Percentiles rank a stretch among this genome's conserved stretches.
These are phyloP conservation scores for Saguinus midas DNA, from an alignment of 2,113 vertebrate species.

Conservation along the genomic window DNA sequence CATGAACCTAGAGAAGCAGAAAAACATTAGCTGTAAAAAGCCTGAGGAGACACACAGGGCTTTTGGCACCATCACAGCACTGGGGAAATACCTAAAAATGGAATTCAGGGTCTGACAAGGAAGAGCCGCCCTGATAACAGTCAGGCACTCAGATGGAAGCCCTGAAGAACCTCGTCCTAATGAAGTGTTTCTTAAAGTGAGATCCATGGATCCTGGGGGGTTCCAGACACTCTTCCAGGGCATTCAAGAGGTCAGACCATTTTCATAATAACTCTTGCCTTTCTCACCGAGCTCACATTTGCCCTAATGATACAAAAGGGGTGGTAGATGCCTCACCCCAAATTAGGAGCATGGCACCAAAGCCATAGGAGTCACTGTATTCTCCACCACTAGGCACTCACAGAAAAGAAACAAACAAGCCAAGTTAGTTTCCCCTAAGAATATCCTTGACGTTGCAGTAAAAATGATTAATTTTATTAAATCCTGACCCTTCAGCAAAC, in stretches of 20 bases:
- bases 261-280: neutral
- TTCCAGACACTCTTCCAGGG: neutral
- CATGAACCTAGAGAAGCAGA: neutral
- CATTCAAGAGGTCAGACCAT: neutral
- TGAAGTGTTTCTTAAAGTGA: neutral
- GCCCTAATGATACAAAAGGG: accelerated
- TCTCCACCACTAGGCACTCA: accelerated
- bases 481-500: neutral
- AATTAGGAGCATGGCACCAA: neutral
- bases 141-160: no score
- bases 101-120: no score
- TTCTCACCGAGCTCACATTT: neutral
- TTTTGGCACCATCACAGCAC: accelerated
- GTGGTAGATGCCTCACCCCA: accelerated
- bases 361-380: accelerated
- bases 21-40: neutral
- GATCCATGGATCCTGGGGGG: no score
- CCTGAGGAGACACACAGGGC: neutral
- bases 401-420: neutral
- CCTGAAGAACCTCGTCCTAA: neutral
- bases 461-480: neutral
- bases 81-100: no score
- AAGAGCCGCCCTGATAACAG: neutral
- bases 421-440: neutral
- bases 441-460: neutral